phyloP scores from a whole-genome alignment of 2,888 invertebrate genomes.

The Nymphalis urticae region DNA sequence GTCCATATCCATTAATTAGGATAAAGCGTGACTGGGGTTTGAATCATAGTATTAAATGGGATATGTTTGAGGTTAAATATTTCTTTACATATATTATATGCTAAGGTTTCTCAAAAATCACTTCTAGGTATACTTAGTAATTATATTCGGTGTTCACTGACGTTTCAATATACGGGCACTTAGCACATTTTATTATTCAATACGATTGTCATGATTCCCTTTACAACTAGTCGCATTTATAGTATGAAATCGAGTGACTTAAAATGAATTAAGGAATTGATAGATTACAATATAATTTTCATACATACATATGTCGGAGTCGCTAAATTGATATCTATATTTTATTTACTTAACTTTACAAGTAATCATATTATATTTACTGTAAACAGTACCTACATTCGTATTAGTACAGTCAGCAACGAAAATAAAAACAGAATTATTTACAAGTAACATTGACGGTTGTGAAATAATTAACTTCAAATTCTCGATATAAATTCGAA shows the following conservation, averaged over 20 bases:
- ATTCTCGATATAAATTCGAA: conserved; percentile 9
- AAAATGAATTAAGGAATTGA: not conserved
- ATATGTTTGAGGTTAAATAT: conserved; percentile 38
- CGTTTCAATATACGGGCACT: conserved; percentile 18
- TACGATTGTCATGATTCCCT: conserved; percentile 3
- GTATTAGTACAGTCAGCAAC: no score
- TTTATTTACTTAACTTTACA: no score
- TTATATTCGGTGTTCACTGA: conserved; percentile 16
- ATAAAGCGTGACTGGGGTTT: conserved; percentile 35
- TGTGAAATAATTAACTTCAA: conserved; percentile 21
- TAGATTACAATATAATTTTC: no score
- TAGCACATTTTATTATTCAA: conserved; percentile 22
- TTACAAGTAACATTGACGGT: conserved; percentile 10
- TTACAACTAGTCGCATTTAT: conserved; percentile 24
- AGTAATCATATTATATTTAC: no score
- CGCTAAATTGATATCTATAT: no score
- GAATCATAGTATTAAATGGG: conserved; percentile 33
- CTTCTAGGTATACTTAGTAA: conserved; percentile 22
- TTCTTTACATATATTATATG: conserved; percentile 30
- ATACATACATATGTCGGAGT: no score
- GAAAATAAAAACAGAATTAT: no score
- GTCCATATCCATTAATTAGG: conserved; percentile 27
- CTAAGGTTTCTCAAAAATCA: conserved; percentile 29
- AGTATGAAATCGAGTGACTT: conserved; percentile 1
- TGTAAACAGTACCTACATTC: no score